Base-by-base conservation (phyloP, 2,888 invertebrate genomes). In the Sinotaia quadrata region DNA sequence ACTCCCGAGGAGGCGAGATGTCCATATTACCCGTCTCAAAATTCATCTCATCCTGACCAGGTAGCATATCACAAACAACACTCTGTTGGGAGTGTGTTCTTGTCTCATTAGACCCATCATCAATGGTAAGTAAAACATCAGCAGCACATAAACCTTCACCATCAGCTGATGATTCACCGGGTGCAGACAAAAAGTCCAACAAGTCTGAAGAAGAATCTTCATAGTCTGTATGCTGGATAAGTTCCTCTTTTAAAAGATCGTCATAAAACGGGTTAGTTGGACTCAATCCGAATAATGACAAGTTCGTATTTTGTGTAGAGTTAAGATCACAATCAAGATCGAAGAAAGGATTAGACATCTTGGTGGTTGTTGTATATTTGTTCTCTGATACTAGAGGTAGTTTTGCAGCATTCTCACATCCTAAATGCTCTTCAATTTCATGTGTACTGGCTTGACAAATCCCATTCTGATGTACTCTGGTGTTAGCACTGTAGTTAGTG, bases 1-100 rank as follows among this genome's bases (percentile, higher is more conserved):
- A 83, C 67, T 81, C 78, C 21, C 69, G 65, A 4, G 83, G 83
- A 47, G 82, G 82, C 1, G 83, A 80, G 29, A 83, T 49, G 37
- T 8, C 8, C 4, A 47, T 1, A 27, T 36, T 24, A 2, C 49
- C 21, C 5, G 33, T 24, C 2, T 5, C 44, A 34, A 31, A 27
- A 24, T 41, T 36, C n/a, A n/a, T n/a, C n/a, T n/a, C n/a, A n/a
- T n/a, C n/a, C n/a, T n/a, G n/a, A n/a, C n/a, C n/a, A n/a, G n/a
- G n/a, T n/a, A n/a, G n/a, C n/a, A n/a, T n/a, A n/a, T n/a, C n/a
- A n/a, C n/a, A n/a, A n/a, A n/a, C n/a, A n/a, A n/a, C n/a, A 15
- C 29, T 21, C 27, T 8, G 12, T 5, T 5, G 15, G 5, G 52
- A 27, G 52, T 12, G 21, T 27, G 57, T 1, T 21, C 12, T 21